Base-by-base conservation (phyloP, 2,113 vertebrate genomes). In the Callocephalon fimbriatum region DNA sequence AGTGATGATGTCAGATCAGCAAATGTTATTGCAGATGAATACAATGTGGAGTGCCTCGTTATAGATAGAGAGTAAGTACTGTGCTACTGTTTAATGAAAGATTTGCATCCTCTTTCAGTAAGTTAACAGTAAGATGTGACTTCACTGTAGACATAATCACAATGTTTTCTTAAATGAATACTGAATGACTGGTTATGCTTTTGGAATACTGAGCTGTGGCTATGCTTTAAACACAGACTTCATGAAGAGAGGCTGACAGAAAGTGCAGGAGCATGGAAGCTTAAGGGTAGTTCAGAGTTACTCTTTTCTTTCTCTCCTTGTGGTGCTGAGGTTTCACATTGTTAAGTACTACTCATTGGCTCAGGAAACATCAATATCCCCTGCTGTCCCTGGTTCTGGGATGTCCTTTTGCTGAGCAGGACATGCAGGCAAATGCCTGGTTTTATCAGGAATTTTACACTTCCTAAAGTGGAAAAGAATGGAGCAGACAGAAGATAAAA, bases 1-100 rank as follows among this genome's bases (percentile, higher is more conserved):
- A 99, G 99, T 96, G 99, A 99, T 72, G 99, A 99, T 35, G 98
- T 99, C 72, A 98, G 99, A 47, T 99, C 99, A 29, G 99, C 99
- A 80, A 99, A 99, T 40, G 99, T 99, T 38, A 98, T 99, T 95
- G 99, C 99, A 37, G 98, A 98, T 51, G 98, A 99, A 94, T 97
- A 99, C 81, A 98, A 98, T 45, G 99, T 99, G 10, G 99, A 99
- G 6, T 99, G 99, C 96, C 98, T 99, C 20, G 99, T 99, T 48
- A 98, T 99, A 95, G 99, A 99, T 63, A 98, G 99, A 98, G 99
- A 99, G 99, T 99, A 96, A 99, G 99, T 99, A 91, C 23, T 4
- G 29, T 26, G 32, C 10, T 38, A 3, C 32, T 40, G 47, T 56
- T 42, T 6, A 54, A 27, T 56, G 35, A 71, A 65, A 38, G 61